phyloP scores from a whole-genome alignment of 2,797 vertebrate genomes.

The Mionectes olivaceus region DNA sequence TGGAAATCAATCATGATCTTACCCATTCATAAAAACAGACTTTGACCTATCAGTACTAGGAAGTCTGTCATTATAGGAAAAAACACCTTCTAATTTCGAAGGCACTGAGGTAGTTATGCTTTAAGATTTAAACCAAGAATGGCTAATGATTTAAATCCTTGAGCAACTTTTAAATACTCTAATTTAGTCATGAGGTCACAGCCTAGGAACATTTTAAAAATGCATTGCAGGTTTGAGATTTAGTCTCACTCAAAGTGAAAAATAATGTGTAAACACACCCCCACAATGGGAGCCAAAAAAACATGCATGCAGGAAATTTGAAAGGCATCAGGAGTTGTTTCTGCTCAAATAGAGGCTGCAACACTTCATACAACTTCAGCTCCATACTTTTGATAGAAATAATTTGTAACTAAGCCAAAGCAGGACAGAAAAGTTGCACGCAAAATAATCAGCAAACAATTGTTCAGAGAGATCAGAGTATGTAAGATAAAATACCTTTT shows the following conservation, averaged over 20 bases:
- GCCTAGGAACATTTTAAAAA: background rate
- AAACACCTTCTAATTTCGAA: background rate
- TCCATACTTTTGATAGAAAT: fast-evolving
- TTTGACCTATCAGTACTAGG: background rate
- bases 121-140: background rate
- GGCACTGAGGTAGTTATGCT: background rate
- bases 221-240: background rate
- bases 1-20: background rate
- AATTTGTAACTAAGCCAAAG: background rate
- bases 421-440: background rate
- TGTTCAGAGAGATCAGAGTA: background rate
- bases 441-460: background rate
- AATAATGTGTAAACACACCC: background rate
- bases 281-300: background rate
- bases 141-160: background rate
- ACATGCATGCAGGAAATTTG: background rate
- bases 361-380: background rate
- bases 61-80: background rate
- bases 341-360: background rate
- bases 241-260: background rate
- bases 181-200: background rate
- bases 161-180: background rate
- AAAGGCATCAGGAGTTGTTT: background rate
- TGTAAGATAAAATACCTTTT: background rate
- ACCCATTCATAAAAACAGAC: background rate